phyloP scores from a whole-genome alignment of 2,113 vertebrate species.

The Triplophysa tibetana region DNA sequence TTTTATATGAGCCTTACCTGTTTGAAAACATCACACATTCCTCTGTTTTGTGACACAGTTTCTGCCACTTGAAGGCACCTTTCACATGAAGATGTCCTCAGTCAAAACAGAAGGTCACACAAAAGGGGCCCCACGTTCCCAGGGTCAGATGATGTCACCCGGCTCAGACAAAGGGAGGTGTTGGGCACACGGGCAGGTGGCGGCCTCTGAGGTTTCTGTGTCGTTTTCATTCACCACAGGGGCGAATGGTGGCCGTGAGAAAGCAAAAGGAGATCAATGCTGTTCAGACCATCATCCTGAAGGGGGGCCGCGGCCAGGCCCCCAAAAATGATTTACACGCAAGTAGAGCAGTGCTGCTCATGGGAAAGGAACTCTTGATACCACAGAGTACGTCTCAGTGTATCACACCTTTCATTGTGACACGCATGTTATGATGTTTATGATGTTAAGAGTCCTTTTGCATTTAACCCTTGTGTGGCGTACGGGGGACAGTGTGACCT shows the following conservation, averaged over 20 bases:
- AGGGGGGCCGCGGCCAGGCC: not conserved
- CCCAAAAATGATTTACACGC: slow-evolving; percentile 52
- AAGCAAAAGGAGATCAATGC: slow-evolving; percentile 52
- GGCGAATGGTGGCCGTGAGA: slow-evolving; percentile 41
- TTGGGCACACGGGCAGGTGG: slow-evolving; percentile 34
- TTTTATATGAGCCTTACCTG: not conserved
- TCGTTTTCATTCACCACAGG: slow-evolving; percentile 45
- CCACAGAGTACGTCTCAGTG: not conserved
- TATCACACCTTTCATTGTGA: not conserved
- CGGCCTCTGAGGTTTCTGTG: slow-evolving; percentile 31
- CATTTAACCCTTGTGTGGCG: no score
- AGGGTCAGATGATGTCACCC: slow-evolving; percentile 70
- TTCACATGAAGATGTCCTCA: slow-evolving; percentile 4
- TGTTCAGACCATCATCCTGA: slow-evolving; percentile 40
- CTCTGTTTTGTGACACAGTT: not conserved
- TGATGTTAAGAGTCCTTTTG: no score
- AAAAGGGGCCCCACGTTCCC: slow-evolving; percentile 68
- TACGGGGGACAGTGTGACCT: no score
- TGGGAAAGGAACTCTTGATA: not conserved
- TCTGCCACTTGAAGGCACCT: not conserved
- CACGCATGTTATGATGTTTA: no score
- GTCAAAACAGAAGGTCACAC: slow-evolving; percentile 59
- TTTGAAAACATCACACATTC: not conserved
- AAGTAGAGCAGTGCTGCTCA: slow-evolving; percentile 11
- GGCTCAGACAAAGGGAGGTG: slow-evolving; percentile 70